These are phyloP conservation scores for Psammodynastes pulverulentus DNA, from an alignment of 2,113 vertebrate genomes.

Conservation along the genomic window DNA sequence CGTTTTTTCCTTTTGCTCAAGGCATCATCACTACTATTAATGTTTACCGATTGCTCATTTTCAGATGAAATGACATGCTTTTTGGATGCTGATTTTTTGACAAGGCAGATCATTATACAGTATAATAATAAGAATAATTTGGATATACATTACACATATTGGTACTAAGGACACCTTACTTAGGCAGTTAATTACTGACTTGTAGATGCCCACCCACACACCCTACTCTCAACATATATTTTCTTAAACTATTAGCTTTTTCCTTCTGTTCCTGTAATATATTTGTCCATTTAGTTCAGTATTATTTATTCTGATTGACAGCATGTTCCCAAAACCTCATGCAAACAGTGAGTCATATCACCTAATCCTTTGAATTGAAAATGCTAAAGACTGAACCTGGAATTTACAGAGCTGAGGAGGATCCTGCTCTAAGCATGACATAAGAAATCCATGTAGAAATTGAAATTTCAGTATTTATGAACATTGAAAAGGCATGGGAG, in stretches of 20 bases:
- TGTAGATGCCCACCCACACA: neutral
- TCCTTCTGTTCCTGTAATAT: neutral
- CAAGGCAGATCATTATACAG: neutral
- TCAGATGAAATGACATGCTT: neutral
- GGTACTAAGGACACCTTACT: neutral
- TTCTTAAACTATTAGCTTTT: neutral
- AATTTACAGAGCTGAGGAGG: neutral
- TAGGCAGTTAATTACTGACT: neutral
- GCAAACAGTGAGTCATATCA: neutral
- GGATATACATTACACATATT: neutral
- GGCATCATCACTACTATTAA: neutral
- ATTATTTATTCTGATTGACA: neutral
- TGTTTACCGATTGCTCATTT: neutral
- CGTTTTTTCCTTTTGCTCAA: neutral
- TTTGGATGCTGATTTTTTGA: neutral
- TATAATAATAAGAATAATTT: neutral
- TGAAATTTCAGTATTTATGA: neutral
- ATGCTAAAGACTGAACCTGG: neutral
- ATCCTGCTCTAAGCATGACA: constrained; percentile 25
- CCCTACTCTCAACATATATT: neutral
- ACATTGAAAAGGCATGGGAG: neutral
- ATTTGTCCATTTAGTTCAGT: neutral
- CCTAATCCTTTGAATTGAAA: neutral
- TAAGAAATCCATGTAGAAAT: neutral
- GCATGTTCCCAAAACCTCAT: neutral